phyloP scores from a whole-genome alignment of 2,797 vertebrate genomes.

The Acanthopagrus latus region DNA sequence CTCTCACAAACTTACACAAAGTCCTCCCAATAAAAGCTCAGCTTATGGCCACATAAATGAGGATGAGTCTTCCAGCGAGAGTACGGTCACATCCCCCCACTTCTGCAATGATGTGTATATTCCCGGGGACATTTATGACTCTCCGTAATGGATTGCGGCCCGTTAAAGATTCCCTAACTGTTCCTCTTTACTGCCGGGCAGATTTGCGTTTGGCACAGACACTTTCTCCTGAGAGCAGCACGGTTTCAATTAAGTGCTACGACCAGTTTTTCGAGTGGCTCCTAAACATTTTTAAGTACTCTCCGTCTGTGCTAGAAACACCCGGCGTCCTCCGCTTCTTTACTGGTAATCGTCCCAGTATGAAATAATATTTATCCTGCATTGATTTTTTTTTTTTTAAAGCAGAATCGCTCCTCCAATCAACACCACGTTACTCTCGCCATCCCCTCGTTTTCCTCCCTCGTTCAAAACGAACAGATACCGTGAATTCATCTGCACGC shows the following conservation, averaged over 20 bases:
- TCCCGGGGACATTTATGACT: constrained; percentile 79
- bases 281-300: constrained; percentile 59
- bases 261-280: constrained; percentile 61
- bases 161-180: constrained; percentile 78
- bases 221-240: constrained; percentile 66
- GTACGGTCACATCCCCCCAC: constrained; percentile 55
- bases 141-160: constrained; percentile 77
- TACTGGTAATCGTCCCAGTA: constrained; percentile 42
- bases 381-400: constrained; percentile 53
- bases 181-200: constrained; percentile 74
- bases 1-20: constrained; percentile 69
- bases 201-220: constrained; percentile 73
- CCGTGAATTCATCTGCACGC: constrained; percentile 15
- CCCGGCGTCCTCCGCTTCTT: neutral
- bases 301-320: constrained; percentile 56
- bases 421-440: constrained; percentile 33
- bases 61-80: constrained; percentile 65
- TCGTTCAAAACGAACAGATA: constrained; percentile 24
- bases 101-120: constrained; percentile 74
- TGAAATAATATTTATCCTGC: constrained; percentile 58
- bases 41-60: constrained; percentile 70
- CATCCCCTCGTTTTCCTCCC: too few species aligned
- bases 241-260: constrained; percentile 80
- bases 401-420: constrained; percentile 38
- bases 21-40: constrained; percentile 65